Conservation (phyloP, 2,113 vertebrate genomes). For the Lonchura striata region DNA sequence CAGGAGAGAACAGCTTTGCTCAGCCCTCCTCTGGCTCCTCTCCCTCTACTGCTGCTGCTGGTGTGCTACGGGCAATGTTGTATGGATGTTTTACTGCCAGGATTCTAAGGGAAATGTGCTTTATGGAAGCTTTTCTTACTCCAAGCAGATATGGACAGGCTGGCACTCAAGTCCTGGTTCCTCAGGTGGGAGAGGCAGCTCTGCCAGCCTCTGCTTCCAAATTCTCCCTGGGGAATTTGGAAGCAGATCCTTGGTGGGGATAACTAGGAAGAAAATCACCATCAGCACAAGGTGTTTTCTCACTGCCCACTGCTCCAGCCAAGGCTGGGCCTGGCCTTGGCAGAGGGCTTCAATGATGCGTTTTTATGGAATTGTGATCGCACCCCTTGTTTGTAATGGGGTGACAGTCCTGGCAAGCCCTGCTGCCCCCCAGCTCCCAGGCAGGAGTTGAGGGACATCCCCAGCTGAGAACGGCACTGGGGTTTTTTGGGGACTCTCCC, state of each 20-base stretch:
- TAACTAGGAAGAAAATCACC: background rate
- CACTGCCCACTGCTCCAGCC: accelerated
- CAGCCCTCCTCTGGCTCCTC: background rate
- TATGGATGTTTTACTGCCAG: background rate
- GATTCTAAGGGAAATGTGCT: background rate
- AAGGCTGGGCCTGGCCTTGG: background rate
- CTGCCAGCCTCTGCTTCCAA: background rate
- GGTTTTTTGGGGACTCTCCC: background rate
- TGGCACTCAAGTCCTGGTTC: background rate
- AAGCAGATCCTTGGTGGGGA: background rate
- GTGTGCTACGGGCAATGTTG: background rate
- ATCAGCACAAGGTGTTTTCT: background rate
- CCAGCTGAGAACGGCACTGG: background rate
- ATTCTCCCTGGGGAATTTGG: background rate
- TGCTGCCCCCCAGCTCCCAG: background rate
- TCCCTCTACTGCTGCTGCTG: background rate
- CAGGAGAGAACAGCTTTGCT: background rate
- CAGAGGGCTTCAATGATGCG: accelerated
- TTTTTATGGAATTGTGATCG: background rate
- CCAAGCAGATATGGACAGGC: background rate
- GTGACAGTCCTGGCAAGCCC: background rate
- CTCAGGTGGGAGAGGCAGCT: background rate
- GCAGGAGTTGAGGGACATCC: background rate
- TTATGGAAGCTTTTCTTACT: background rate
- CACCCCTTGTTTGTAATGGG: accelerated